Conservation (phyloP, 1,140 invertebrate species). For the Copidosoma floridanum region DNA sequence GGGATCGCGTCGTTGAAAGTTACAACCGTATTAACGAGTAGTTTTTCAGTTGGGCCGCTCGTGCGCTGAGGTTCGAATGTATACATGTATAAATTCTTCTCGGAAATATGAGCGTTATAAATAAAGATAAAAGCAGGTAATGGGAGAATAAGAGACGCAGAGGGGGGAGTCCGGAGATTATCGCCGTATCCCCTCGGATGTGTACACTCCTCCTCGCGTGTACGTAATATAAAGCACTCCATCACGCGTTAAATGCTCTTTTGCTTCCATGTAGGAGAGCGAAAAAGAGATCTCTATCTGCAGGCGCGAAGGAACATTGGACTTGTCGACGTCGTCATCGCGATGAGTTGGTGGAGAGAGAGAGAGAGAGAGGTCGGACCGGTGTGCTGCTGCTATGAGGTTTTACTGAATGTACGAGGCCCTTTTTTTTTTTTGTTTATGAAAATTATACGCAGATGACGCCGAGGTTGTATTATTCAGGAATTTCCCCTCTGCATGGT, state of each 20-base stretch:
- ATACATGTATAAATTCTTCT: slow-evolving; percentile 12
- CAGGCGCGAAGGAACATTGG: slow-evolving; percentile 33
- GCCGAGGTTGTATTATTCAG: too few relatives aligned
- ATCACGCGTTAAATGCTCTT: slow-evolving; percentile 31
- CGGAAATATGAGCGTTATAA: slow-evolving; percentile 11
- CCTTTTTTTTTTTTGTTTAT: slow-evolving; percentile 19
- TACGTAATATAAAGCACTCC: slow-evolving; percentile 30
- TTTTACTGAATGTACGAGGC: slow-evolving; percentile 8
- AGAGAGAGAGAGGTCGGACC: too few relatives aligned
- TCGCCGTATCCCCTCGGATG: too few relatives aligned
- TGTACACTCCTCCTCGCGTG: slow-evolving; percentile 10
- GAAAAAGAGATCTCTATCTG: slow-evolving; percentile 37
- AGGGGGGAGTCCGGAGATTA: neutral
- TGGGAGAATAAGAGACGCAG: neutral
- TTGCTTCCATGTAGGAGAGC: too few relatives aligned
- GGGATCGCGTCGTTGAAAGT: neutral
- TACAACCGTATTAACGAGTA: neutral
- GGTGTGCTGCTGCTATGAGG: too few relatives aligned
- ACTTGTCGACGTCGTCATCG: slow-evolving; percentile 28
- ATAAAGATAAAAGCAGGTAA: slow-evolving; percentile 12
- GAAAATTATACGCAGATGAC: slow-evolving; percentile 8
- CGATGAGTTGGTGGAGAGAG: too few relatives aligned
- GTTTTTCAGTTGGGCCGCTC: slow-evolving; percentile 5
- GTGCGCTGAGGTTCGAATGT: too few relatives aligned
- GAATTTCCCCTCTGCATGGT: too few relatives aligned